phyloP scores from a whole-genome alignment of 2,888 invertebrate species.

The Endomychus coccineus region DNA sequence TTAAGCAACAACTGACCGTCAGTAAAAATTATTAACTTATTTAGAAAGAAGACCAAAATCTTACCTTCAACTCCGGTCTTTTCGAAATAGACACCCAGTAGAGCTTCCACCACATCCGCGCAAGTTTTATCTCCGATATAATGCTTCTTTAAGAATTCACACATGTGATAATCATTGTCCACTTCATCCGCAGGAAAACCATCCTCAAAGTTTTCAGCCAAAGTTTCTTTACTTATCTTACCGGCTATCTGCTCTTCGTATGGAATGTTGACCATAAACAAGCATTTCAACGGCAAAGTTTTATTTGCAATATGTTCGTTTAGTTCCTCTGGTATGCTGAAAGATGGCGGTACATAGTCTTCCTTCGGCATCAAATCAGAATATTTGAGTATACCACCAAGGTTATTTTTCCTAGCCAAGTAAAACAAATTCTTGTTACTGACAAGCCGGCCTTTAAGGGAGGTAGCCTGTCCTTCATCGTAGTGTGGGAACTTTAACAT shows the following conservation, averaged over 20 bases:
- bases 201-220: slow-evolving; percentile 22
- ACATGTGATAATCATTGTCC: slow-evolving; percentile 33
- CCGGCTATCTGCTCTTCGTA: slow-evolving; percentile 39
- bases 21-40: too few species aligned
- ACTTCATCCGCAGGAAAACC: slow-evolving; percentile 28
- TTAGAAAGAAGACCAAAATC: slow-evolving; percentile 5
- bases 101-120: slow-evolving; percentile 80
- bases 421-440: slow-evolving; percentile 84
- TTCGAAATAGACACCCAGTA: slow-evolving; percentile 70
- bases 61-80: slow-evolving; percentile 42
- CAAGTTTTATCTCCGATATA: slow-evolving; percentile 57
- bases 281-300: slow-evolving; percentile 38
- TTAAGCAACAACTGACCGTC: too few species aligned
- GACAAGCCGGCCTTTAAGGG: slow-evolving; percentile 61
- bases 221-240: slow-evolving; percentile 24
- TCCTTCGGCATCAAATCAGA: slow-evolving; percentile 57
- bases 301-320: slow-evolving; percentile 40
- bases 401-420: slow-evolving; percentile 50
- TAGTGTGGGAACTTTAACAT: slow-evolving; percentile 59
- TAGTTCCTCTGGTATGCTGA: slow-evolving; percentile 48
- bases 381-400: slow-evolving; percentile 57
- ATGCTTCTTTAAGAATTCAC: slow-evolving; percentile 45
- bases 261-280: slow-evolving; percentile 46
- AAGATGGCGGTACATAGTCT: slow-evolving; percentile 79
- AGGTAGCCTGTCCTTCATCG: slow-evolving; percentile 74